Evolutionary conservation across 2,888 invertebrate genomes (phyloP).

Genomic region (Acholoe squamosa): DNA sequence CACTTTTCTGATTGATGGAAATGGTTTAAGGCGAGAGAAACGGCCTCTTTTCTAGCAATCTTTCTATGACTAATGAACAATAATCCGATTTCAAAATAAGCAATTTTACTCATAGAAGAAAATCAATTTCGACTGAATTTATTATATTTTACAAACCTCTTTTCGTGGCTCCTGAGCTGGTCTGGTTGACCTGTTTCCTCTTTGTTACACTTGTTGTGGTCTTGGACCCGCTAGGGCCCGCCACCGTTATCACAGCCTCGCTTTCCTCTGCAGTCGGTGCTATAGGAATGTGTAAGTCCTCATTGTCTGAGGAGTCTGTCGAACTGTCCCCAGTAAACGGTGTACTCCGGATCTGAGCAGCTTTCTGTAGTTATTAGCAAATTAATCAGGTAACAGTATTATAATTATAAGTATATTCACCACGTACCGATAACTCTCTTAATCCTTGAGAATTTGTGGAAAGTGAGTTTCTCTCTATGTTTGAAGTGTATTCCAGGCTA

Average conservation of each 20-base stretch:
- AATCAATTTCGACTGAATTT: too few species aligned
- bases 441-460: too few species aligned
- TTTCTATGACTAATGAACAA: background rate
- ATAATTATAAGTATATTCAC: too few species aligned
- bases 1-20: too few species aligned
- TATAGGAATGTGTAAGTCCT: constrained; percentile 84
- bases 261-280: constrained; percentile 57
- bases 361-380: constrained; percentile 89
- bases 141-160: constrained; percentile 76
- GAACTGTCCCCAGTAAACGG: constrained; percentile 95
- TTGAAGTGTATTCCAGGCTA: too few species aligned
- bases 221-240: constrained; percentile 83
- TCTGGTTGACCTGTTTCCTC: constrained; percentile 77
- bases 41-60: too few species aligned
- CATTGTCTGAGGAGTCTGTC: constrained; percentile 95
- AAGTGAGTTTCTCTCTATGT: too few species aligned
- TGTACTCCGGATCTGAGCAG: constrained; percentile 97
- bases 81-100: background rate
- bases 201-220: constrained; percentile 80
- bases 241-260: constrained; percentile 68
- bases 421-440: too few species aligned
- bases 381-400: too few species aligned
- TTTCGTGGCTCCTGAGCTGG: constrained; percentile 81
- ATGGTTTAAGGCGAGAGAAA: too few species aligned
- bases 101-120: too few species aligned